Percentiles rank a stretch among this genome's conserved stretches.
Evolutionary conservation across 2,888 invertebrate genomes (phyloP).

Genomic region (Lepetodrilus schrolli): DNA sequence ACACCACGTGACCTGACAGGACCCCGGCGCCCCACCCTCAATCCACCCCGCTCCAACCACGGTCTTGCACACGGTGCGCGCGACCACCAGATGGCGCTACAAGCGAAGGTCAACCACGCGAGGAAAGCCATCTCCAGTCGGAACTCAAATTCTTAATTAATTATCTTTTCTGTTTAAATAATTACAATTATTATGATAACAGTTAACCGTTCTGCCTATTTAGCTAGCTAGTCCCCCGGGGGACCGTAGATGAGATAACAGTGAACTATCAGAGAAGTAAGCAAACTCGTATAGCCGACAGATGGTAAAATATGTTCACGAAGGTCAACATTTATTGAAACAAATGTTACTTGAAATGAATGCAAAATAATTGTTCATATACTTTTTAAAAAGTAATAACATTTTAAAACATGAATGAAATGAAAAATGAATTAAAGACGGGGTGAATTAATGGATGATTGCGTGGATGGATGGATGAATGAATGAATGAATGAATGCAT

Average conservation of each 20-base stretch:
- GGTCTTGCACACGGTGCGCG: background rate
- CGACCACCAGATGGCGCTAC: background rate
- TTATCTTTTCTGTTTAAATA: constrained; percentile 18
- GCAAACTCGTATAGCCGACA: background rate
- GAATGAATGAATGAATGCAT: too few species aligned
- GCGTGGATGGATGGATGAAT: too few species aligned
- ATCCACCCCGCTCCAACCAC: background rate
- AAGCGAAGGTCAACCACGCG: constrained; percentile 9
- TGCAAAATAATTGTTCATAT: too few species aligned
- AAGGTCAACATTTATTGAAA: too few species aligned
- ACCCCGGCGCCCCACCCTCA: too few species aligned
- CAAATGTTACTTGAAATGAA: too few species aligned
- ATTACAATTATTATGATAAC: constrained; percentile 23
- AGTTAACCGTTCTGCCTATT: background rate
- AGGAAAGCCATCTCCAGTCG: background rate
- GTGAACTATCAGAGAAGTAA: background rate
- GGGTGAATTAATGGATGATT: too few species aligned
- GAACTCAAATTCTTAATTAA: background rate
- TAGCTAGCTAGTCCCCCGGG: background rate
- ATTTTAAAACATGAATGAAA: too few species aligned
- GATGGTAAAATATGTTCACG: too few species aligned
- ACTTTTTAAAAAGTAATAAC: too few species aligned
- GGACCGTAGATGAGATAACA: background rate
- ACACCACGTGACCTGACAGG: too few species aligned
- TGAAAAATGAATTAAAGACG: too few species aligned